These are phyloP conservation scores for Spinibarbus caldwelli DNA, from an alignment of 2,797 vertebrate genomes.

Conservation along the genomic window DNA sequence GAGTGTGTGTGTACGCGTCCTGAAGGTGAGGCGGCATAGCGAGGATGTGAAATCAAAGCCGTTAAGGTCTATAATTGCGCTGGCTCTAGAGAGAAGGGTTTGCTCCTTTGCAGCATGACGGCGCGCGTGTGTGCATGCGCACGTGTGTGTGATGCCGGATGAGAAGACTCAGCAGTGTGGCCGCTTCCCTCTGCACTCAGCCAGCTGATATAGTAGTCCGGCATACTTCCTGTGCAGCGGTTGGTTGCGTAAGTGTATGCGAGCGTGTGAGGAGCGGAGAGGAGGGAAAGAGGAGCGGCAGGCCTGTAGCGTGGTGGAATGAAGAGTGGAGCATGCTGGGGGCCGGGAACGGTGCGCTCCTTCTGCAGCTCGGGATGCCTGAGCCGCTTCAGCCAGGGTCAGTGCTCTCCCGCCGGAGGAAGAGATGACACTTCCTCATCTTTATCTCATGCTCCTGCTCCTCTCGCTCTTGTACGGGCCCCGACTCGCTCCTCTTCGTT, in stretches of 20 bases:
- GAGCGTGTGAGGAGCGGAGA: constrained; percentile 60
- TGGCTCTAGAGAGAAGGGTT: constrained; percentile 37
- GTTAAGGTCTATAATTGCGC: constrained; percentile 26
- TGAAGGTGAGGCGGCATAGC: constrained; percentile 40
- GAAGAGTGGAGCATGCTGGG: constrained; percentile 97
- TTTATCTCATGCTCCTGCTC: constrained; percentile 41
- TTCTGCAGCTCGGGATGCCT: constrained; percentile 94
- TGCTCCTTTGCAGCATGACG: constrained; percentile 29
- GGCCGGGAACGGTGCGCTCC: constrained; percentile 85
- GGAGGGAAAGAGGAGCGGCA: constrained; percentile 52
- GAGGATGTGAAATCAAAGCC: constrained; percentile 41
- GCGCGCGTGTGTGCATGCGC: neutral
- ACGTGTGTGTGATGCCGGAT: constrained; percentile 63
- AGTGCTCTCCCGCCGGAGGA: constrained; percentile 73
- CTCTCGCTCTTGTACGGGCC: constrained; percentile 49
- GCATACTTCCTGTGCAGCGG: constrained; percentile 66
- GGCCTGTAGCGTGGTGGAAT: constrained; percentile 76
- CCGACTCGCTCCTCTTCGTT: constrained; percentile 61
- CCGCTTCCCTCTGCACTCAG: constrained; percentile 58
- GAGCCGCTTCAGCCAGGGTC: constrained; percentile 90
- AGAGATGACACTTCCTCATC: constrained; percentile 51
- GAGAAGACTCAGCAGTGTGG: constrained; percentile 68
- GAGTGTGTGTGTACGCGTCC: constrained; percentile 22
- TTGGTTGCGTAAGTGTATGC: constrained; percentile 61
- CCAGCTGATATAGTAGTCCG: constrained; percentile 77